Base-by-base conservation (phyloP, 1,140 invertebrate species). In the Bilobella aurantiaca region DNA sequence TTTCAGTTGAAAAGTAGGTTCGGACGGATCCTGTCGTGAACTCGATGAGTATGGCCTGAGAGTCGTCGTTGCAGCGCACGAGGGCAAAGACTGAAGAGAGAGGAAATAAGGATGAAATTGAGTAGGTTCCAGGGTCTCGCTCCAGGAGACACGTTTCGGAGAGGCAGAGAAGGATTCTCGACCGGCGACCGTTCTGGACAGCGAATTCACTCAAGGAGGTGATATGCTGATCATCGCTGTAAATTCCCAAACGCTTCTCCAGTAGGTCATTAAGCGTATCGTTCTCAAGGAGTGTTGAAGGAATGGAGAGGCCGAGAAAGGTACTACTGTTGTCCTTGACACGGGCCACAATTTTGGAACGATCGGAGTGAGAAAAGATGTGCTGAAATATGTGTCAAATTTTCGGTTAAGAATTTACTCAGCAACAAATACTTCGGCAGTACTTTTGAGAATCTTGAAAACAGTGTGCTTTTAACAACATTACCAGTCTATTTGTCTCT, bases 121-220 rank as follows among this genome's bases (percentile, higher is more conserved):
- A 65, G 77, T 99, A 99, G 0, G 93, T 96, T 74, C 91, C 90
- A 27, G 92, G 92, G 81, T 99, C 96, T 73, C 96, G 82, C 81
- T 99, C 96, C 31, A 99, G 78, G 23, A 99, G 79, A 79, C 95
- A 99, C 0, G 88, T 89, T 78, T 98, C 96, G 0, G 93, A 94
- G 0, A 99, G 80, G 76, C 95, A 98, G n/a, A 99, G 81, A 69
- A 82, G 81, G 77, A 93, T 88, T 56, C 91, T 81, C 5, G 82
- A 78, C 16, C 85, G 85, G 66, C 84, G 85, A 64, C 88, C 82
- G 80, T 97, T 97, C 74, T 95, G 88, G 3, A 98, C 91, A 69
- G 83, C 84, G 77, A 97, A 97, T 78, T 96, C 93, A 28, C 87
- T 88, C 23, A 96, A 83, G 23, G 93, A 95, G 18, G 93, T 96